These are phyloP conservation scores for Pristis pectinata DNA, from an alignment of 2,797 vertebrate species.

Conservation along the genomic window DNA sequence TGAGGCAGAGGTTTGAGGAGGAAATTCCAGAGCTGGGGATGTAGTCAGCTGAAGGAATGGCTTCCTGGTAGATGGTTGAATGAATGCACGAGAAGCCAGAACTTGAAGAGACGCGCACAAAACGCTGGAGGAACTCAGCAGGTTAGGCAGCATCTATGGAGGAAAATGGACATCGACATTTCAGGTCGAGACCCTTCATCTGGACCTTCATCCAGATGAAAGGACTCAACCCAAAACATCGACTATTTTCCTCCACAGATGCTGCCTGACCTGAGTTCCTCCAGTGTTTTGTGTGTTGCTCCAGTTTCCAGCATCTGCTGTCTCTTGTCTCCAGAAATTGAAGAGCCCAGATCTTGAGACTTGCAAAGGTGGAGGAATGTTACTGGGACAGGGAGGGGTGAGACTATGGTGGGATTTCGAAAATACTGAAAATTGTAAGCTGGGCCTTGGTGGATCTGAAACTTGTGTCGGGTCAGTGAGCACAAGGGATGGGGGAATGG, in stretches of 20 bases:
- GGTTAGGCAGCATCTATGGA: too few relatives aligned
- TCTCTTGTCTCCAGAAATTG: background rate
- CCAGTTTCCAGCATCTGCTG: too few relatives aligned
- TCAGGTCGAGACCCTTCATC: too few relatives aligned
- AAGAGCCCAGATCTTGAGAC: background rate
- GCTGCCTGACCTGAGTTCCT: too few relatives aligned
- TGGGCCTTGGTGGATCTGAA: background rate
- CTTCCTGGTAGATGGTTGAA: background rate
- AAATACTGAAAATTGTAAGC: background rate
- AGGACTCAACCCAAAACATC: too few relatives aligned
- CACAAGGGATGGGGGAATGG: background rate
- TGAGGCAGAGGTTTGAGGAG: background rate
- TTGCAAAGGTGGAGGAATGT: background rate
- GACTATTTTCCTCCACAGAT: too few relatives aligned
- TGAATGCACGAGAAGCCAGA: background rate
- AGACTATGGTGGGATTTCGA: background rate
- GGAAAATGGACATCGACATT: too few relatives aligned
- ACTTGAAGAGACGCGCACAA: background rate
- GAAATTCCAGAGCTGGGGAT: background rate
- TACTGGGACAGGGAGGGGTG: background rate
- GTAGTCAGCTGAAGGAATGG: background rate
- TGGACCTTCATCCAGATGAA: too few relatives aligned
- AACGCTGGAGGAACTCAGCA: too few relatives aligned
- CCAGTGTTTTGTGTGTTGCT: too few relatives aligned
- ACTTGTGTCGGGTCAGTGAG: background rate